Evolutionary conservation across 2,797 vertebrate genomes (phyloP).

Genomic region (Intellagama lesueurii): DNA sequence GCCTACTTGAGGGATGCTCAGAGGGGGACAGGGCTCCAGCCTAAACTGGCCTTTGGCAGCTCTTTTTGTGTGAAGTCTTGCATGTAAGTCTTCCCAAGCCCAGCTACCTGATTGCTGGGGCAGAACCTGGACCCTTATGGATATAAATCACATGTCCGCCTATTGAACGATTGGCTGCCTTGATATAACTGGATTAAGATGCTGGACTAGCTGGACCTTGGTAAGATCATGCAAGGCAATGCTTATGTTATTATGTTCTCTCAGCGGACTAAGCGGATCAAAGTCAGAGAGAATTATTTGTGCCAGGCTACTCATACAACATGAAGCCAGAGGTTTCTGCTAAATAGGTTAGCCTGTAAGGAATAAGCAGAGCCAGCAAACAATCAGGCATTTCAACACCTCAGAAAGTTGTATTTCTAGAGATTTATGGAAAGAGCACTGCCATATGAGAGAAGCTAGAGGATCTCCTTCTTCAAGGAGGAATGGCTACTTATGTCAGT

Average conservation of each 20-base stretch:
- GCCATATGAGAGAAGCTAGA: rapidly evolving
- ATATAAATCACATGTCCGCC: background rate
- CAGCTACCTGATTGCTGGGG: background rate
- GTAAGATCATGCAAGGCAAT: background rate
- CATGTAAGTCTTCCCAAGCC: background rate
- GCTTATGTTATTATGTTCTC: background rate
- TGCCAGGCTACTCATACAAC: conserved; percentile 5
- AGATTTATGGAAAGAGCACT: background rate
- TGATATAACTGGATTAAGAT: background rate
- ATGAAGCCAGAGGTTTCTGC: background rate
- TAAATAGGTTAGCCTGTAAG: conserved; percentile 5
- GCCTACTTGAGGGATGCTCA: background rate
- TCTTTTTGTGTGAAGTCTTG: background rate
- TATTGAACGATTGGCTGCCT: background rate
- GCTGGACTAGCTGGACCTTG: background rate
- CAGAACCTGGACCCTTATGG: background rate
- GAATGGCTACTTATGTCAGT: rapidly evolving
- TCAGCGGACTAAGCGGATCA: conserved; percentile 6
- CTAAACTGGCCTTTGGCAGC: background rate
- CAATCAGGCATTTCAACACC: background rate
- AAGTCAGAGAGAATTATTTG: conserved; percentile 17
- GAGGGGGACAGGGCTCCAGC: background rate
- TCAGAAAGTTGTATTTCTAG: background rate
- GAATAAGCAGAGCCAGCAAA: background rate
- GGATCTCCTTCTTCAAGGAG: background rate